These are phyloP conservation scores for Cladorhizidae sp. DNA, from an alignment of 37 sponge, comb jelly and placozoan species.

Conservation along the genomic window DNA sequence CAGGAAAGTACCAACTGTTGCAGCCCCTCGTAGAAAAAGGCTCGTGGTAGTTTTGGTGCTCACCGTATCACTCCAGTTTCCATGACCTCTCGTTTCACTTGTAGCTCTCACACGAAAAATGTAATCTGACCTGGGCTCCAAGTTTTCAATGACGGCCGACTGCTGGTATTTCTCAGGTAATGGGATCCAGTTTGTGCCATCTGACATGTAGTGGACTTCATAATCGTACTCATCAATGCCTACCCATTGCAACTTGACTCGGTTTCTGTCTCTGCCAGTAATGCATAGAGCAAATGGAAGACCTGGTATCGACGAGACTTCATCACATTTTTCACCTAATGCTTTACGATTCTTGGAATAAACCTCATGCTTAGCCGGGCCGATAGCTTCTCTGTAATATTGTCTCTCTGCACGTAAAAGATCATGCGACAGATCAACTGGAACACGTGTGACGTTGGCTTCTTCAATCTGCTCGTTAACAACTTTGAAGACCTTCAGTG, in stretches of 20 bases:
- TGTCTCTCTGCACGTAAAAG: not conserved
- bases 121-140: not conserved
- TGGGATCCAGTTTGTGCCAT: not conserved
- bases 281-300: not conserved
- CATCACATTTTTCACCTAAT: not conserved
- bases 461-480: not conserved
- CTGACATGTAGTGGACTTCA: not conserved
- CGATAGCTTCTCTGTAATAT: not conserved
- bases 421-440: not conserved
- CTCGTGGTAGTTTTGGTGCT: not conserved
- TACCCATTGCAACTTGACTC: not conserved
- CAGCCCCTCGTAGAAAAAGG: not conserved
- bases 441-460: not conserved
- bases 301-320: not conserved
- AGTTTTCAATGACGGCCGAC: not conserved
- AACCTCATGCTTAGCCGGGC: constrained; percentile 5
- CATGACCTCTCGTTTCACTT: not conserved
- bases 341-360: not conserved
- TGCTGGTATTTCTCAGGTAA: not conserved
- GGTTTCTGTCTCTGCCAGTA: not conserved
- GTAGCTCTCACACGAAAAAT: not conserved
- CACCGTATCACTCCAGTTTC: not conserved
- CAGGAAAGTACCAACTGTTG: not conserved
- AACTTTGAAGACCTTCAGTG: not conserved
- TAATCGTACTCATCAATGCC: not conserved